phyloP scores from a whole-genome alignment of 2,797 vertebrate species.

The Eleutherodactylus coqui region DNA sequence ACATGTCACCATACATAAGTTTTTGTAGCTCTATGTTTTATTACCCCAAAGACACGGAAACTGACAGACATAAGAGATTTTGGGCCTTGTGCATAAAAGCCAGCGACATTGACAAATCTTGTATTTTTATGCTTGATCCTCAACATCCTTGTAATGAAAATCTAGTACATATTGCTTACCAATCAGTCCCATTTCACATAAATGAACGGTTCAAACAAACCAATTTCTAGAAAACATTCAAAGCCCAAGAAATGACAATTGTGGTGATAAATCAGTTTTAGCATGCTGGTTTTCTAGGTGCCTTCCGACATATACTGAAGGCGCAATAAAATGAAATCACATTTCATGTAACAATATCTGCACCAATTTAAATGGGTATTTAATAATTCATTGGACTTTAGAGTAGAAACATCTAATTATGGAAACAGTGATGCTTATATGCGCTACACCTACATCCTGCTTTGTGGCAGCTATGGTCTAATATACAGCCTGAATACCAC shows the following conservation, averaged over 20 bases:
- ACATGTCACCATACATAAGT: neutral
- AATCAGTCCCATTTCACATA: neutral
- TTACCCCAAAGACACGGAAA: too few relatives aligned
- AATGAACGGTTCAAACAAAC: neutral
- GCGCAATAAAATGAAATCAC: slow-evolving; percentile 42
- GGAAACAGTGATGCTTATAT: slow-evolving; percentile 42
- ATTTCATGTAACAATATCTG: slow-evolving; percentile 53
- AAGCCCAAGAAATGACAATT: slow-evolving; percentile 5
- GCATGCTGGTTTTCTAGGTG: slow-evolving; percentile 19
- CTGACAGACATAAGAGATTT: neutral
- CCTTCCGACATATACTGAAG: slow-evolving; percentile 26
- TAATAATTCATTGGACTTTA: slow-evolving; percentile 53
- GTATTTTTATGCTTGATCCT: neutral
- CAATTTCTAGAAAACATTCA: slow-evolving; percentile 17
- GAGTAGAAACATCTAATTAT: slow-evolving; percentile 52
- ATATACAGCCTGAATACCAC: slow-evolving; percentile 1
- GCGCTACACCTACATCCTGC: slow-evolving; percentile 21
- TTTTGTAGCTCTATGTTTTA: neutral
- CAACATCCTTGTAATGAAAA: neutral
- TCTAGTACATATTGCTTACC: neutral
- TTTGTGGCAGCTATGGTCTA: neutral
- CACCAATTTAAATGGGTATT: slow-evolving; percentile 32
- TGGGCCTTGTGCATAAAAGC: neutral
- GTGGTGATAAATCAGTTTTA: slow-evolving; percentile 29
- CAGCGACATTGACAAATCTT: neutral